Percentiles rank a stretch among this genome's conserved stretches.
These are phyloP conservation scores for Tethea ocularis DNA, from an alignment of 2,888 invertebrate species.

Conservation along the genomic window DNA sequence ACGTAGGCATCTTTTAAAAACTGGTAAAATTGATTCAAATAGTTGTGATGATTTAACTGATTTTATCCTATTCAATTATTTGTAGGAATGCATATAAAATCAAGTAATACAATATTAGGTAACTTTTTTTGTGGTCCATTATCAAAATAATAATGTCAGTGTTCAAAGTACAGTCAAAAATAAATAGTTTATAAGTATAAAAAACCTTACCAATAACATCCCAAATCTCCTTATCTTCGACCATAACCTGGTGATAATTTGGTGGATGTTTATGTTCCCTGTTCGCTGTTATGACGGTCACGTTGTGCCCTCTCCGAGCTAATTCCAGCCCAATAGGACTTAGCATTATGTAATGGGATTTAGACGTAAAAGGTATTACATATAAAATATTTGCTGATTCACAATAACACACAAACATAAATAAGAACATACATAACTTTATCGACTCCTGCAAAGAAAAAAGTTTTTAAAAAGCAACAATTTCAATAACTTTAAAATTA, in stretches of 20 bases:
- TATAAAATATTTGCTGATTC: conserved; percentile 72
- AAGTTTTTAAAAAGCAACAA: background rate
- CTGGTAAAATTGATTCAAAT: too few relatives aligned
- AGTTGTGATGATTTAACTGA: too few relatives aligned
- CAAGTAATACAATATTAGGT: too few relatives aligned
- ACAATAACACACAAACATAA: conserved; percentile 26
- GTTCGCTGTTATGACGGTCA: conserved; percentile 74
- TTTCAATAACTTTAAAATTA: background rate
- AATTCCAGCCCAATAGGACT: conserved; percentile 74
- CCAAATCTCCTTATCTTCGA: conserved; percentile 68
- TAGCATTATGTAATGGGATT: conserved; percentile 75
- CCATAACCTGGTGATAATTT: conserved; percentile 66
- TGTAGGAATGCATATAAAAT: too few relatives aligned
- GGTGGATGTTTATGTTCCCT: conserved; percentile 56
- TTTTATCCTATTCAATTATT: too few relatives aligned
- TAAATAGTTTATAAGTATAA: too few relatives aligned
- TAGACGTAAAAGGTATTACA: conserved; percentile 73
- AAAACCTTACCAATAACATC: conserved; percentile 55
- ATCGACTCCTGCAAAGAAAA: conserved; percentile 27
- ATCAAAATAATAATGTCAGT: too few relatives aligned
- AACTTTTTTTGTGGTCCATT: too few relatives aligned
- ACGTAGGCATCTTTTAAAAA: too few relatives aligned
- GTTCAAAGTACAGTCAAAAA: background rate
- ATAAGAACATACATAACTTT: conserved; percentile 23
- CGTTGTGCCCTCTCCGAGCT: conserved; percentile 79